phyloP scores from a whole-genome alignment of 2,113 vertebrate genomes.

The Rafetus swinhoei region DNA sequence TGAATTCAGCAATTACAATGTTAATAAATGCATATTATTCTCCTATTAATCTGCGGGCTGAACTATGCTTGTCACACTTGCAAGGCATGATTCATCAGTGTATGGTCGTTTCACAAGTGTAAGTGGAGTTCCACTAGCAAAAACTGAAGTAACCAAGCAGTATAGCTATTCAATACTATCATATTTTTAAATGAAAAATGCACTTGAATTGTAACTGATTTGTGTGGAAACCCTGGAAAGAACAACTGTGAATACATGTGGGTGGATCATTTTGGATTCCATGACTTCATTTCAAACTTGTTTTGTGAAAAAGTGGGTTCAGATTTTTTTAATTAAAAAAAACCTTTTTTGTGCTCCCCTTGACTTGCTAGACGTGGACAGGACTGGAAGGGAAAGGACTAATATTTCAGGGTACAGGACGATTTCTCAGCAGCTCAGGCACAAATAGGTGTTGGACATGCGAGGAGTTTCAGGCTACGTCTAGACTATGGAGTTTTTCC shows the following conservation, averaged over 20 bases:
- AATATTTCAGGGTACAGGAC: too few relatives aligned
- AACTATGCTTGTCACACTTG: neutral
- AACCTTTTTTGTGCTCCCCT: neutral
- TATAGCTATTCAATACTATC: rapidly evolving
- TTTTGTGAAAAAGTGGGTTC: neutral
- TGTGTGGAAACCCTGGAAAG: rapidly evolving
- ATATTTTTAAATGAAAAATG: neutral
- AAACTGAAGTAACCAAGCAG: neutral
- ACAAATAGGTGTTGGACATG: neutral
- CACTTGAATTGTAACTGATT: neutral
- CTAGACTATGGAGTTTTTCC: too few relatives aligned
- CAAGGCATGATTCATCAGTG: neutral
- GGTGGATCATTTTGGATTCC: neutral
- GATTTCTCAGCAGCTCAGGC: neutral
- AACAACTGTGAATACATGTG: rapidly evolving
- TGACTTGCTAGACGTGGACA: rapidly evolving
- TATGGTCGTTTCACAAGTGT: neutral
- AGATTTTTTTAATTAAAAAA: neutral
- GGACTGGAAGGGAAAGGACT: rapidly evolving
- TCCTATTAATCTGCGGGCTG: neutral
- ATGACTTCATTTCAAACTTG: rapidly evolving
- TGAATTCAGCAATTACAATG: neutral
- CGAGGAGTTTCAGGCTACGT: neutral
- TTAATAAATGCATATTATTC: neutral
- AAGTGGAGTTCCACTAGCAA: neutral